phyloP scores from a whole-genome alignment of 1,140 invertebrate species.

The Hyles euphorbiae region DNA sequence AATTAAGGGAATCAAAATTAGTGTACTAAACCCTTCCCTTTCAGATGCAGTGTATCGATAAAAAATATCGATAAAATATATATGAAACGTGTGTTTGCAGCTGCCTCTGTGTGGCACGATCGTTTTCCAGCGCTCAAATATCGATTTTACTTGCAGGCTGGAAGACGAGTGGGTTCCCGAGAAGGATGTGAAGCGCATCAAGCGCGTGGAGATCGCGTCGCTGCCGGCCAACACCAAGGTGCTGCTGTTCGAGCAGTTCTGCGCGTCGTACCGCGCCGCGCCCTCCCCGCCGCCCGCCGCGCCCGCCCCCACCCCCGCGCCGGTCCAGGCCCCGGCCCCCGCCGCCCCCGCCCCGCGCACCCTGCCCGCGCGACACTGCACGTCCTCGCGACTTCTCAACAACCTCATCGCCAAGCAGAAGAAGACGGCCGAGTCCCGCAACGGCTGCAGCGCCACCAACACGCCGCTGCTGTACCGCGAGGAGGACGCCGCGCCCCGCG shows the following conservation, averaged over 20 bases:
- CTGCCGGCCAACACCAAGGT: constrained; percentile 53
- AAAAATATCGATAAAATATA: constrained; percentile 9
- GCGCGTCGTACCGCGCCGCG: constrained; percentile 39
- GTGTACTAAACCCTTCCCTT: constrained; percentile 5
- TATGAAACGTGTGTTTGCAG: constrained; percentile 53
- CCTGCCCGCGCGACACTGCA: constrained; percentile 37
- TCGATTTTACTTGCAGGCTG: constrained; percentile 38
- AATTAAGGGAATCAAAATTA: not conserved
- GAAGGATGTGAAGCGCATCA: constrained; percentile 47
- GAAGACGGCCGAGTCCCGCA: constrained; percentile 16
- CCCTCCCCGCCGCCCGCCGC: constrained; percentile 29
- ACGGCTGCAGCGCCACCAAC: constrained; percentile 37
- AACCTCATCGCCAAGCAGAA: constrained; percentile 50
- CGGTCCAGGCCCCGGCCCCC: constrained; percentile 8
- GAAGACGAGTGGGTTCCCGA: constrained; percentile 68
- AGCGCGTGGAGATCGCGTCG: constrained; percentile 50
- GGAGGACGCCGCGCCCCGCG: constrained; percentile 22
- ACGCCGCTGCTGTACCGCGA: constrained; percentile 31
- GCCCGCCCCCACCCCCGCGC: constrained; percentile 15
- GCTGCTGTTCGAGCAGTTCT: constrained; percentile 57
- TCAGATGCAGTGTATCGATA: constrained; percentile 14
- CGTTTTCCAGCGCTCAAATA: not conserved
- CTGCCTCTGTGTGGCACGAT: constrained; percentile 53
- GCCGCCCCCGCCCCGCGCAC: constrained; percentile 15
- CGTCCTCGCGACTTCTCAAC: constrained; percentile 45